Conservation (phyloP, 1,140 invertebrate species). For the Ceratitis capitata region DNA sequence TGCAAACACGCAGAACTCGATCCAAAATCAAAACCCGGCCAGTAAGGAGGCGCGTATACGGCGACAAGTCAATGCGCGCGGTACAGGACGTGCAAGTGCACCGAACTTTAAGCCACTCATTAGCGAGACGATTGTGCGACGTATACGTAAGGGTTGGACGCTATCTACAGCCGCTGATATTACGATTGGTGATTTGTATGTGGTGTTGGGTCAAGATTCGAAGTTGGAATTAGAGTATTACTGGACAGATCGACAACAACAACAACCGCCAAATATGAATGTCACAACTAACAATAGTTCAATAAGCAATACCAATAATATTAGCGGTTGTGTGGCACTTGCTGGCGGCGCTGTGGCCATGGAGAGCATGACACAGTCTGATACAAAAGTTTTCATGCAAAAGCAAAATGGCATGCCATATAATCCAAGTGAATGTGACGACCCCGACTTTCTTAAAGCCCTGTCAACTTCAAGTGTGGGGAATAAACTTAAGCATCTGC, state of each 20-base stretch:
- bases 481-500: slow-evolving; percentile 62
- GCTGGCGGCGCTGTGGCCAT: neutral
- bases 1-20: neutral
- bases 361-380: neutral
- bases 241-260: slow-evolving; percentile 70
- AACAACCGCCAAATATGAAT: neutral
- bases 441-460: slow-evolving; percentile 55
- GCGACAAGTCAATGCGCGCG: neutral
- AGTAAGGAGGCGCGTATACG: neutral
- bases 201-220: slow-evolving; percentile 85
- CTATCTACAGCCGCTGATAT: slow-evolving; percentile 77
- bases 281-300: neutral
- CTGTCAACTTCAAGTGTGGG: slow-evolving; percentile 54
- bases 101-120: slow-evolving; percentile 56
- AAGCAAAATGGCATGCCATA: slow-evolving; percentile 51
- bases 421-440: slow-evolving; percentile 61
- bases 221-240: slow-evolving; percentile 85
- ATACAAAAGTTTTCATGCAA: slow-evolving; percentile 35
- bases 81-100: neutral
- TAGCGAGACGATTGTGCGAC: slow-evolving; percentile 66
- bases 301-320: neutral
- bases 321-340: neutral
- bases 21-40: slow-evolving; percentile 2
- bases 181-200: slow-evolving; percentile 88
- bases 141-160: slow-evolving; percentile 83